Base-by-base conservation (phyloP, 2,797 vertebrate species). In the Eleutherodactylus coqui region DNA sequence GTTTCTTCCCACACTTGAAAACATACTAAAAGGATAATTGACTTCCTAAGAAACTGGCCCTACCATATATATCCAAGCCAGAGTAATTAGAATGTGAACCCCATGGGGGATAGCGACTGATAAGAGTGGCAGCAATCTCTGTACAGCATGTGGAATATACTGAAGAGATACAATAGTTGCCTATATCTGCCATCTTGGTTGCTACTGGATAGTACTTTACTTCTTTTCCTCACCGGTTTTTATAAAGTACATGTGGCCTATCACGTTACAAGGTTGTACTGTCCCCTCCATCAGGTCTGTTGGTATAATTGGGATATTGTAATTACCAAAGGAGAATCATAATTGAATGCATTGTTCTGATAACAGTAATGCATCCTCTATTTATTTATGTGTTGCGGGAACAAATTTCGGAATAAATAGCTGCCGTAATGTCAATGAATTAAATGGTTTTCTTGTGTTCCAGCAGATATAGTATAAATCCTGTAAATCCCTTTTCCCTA, bases 401-500 rank as follows among this genome's bases (percentile, higher is more conserved):
- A 82, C 29, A 69, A 45, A 73, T 41, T 58, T 27, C 16, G 32
- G 62, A 85, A 78, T 76, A 70, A 78, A 85, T 78, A 78, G 75
- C 75, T 34, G 60, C 60, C 75, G 45, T 78, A 78, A 78, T 51
- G 62, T 85, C 83, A 69, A 45, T 53, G 38, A 78, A 78, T 85
- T 51, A 83, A 83, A 73, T 29, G 29, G 75, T 85, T 58, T 83
- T 17, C 53, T 69, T 82, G 53, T 75, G 78, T 55, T 86, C 53
- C 43, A 36, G 27, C 24, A 75, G 72, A 53, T 47, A 82, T 67
- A 6, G 58, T 75, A 49, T 67, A 82, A 75, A 86, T 82, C 79
- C 79, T 64, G 58, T 60, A 86, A 73, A 86, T 86, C 79, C 79
- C 51, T 86, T 49, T 75, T 86, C 85, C 72, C 85, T 72, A 69